Conservation (phyloP, 2,888 invertebrate species). For the Orthonevra nobilis region DNA sequence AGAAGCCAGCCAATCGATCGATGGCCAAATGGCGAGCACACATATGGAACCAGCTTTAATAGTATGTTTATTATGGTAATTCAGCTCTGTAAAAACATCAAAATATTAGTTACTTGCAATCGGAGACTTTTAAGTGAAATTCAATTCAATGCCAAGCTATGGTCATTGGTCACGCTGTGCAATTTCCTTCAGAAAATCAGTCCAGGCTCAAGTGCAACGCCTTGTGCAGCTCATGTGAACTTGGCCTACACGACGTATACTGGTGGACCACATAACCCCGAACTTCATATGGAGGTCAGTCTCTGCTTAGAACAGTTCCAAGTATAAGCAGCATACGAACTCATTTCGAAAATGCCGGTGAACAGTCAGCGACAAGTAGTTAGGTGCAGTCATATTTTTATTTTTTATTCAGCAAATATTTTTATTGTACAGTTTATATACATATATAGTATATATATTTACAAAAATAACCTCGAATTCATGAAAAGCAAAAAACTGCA, state of each 20-base stretch:
- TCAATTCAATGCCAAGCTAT: conserved; percentile 39
- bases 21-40: conserved; percentile 27
- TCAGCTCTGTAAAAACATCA: no score
- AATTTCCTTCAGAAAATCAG: conserved; percentile 22
- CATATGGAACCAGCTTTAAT: background rate
- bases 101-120: no score
- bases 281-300: conserved; percentile 23
- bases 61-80: no score
- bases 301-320: conserved; percentile 11
- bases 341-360: background rate
- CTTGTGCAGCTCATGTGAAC: conserved; percentile 16
- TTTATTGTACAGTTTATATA: no score
- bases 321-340: background rate
- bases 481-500: no score
- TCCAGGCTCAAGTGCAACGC: background rate
- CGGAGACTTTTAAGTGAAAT: conserved; percentile 7
- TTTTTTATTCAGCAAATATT: background rate
- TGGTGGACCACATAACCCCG: conserved; percentile 3
- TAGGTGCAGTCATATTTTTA: background rate
- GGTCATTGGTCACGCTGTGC: conserved; percentile 40
- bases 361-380: conserved; percentile 10
- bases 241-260: conserved; percentile 30
- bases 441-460: no score
- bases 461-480: no score
- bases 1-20: background rate